Evolutionary conservation across 2,113 vertebrate species (phyloP).

Genomic region (Elephas maximus): DNA sequence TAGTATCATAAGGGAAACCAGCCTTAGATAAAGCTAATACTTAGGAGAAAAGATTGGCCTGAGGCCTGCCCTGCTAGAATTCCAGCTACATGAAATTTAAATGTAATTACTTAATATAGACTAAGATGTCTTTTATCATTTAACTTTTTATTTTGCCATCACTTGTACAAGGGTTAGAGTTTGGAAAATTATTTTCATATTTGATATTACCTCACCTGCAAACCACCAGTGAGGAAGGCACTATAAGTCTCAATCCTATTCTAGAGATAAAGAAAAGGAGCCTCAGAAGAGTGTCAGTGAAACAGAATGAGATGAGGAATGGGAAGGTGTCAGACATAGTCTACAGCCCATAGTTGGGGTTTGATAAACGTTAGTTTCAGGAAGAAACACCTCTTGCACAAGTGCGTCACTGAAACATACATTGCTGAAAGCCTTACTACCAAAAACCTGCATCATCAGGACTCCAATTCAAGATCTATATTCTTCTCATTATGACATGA

Average conservation of each 20-base stretch:
- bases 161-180: not conserved
- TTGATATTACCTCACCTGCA: not conserved
- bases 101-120: not conserved
- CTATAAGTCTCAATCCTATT: not conserved
- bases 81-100: not conserved
- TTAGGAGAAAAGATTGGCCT: not conserved
- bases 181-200: slow-evolving; percentile 27
- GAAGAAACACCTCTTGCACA: not conserved
- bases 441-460: not conserved
- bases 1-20: slow-evolving; percentile 23
- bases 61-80: not conserved
- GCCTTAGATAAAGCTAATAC: not conserved
- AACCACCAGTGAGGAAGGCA: not conserved
- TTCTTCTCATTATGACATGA: not conserved
- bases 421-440: not conserved
- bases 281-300: not conserved
- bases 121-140: not conserved
- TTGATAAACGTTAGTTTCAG: not conserved
- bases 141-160: not conserved
- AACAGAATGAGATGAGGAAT: not conserved
- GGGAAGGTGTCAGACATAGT: not conserved
- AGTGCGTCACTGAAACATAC: not conserved
- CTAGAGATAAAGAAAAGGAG: not conserved
- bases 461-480: not conserved
- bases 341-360: not conserved